Percentiles rank a stretch among this genome's conserved stretches.
phyloP scores from a whole-genome alignment of 1,140 invertebrate species.

The Catajapyx aquilonaris region DNA sequence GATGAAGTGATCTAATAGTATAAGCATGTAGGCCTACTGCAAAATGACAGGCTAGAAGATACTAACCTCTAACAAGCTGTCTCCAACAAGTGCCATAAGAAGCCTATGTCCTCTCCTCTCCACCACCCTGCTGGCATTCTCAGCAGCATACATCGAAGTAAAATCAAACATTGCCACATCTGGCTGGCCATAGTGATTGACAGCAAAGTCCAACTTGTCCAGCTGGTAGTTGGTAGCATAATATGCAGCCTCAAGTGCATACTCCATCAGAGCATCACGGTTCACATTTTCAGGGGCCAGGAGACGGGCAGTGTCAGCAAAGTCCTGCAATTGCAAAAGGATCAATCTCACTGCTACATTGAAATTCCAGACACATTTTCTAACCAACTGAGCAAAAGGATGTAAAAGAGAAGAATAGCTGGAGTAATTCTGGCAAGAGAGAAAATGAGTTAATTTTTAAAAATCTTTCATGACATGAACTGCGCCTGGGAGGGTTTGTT shows the following conservation, averaged over 20 bases:
- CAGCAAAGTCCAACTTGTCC: slow-evolving; percentile 78
- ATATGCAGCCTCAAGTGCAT: slow-evolving; percentile 85
- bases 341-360: slow-evolving; percentile 2
- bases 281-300: slow-evolving; percentile 78
- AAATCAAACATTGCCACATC: slow-evolving; percentile 99
- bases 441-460: no score
- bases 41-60: no score
- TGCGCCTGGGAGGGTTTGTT: no score
- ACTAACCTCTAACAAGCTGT: slow-evolving; percentile 86
- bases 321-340: slow-evolving; percentile 40
- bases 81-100: slow-evolving; percentile 78
- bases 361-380: not conserved
- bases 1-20: not conserved
- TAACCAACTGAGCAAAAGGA: not conserved
- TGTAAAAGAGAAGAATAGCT: no score
- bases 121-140: slow-evolving; percentile 70
- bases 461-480: no score
- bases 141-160: slow-evolving; percentile 94
- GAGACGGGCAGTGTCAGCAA: slow-evolving; percentile 67
- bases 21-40: not conserved
- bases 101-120: slow-evolving; percentile 57
- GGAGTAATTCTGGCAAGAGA: no score
- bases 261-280: slow-evolving; percentile 66
- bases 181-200: slow-evolving; percentile 92
- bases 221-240: slow-evolving; percentile 87